Evolutionary conservation across 2,888 invertebrate species (phyloP).

Genomic region (Hyalella azteca): DNA sequence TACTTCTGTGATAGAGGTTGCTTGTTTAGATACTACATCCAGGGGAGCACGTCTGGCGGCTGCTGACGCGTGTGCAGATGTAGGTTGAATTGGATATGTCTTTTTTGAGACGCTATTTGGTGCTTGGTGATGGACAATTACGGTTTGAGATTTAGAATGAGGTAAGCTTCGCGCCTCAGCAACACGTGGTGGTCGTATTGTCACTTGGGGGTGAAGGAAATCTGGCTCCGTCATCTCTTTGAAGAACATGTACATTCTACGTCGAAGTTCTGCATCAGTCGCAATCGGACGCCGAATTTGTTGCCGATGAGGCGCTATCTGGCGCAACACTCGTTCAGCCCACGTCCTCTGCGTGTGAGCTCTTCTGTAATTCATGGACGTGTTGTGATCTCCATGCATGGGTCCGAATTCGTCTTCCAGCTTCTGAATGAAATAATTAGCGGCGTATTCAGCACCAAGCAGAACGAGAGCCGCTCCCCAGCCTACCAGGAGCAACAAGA

Average conservation of each 20-base stretch:
- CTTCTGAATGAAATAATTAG: not conserved
- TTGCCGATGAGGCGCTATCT: not conserved
- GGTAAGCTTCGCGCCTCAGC: not conserved
- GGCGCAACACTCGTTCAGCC: not conserved
- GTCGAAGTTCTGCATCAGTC: not conserved
- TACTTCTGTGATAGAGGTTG: not conserved
- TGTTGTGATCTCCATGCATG: not conserved
- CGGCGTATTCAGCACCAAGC: constrained; percentile 38
- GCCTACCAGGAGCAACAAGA: constrained; percentile 43
- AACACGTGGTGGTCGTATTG: no score
- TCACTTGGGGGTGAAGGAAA: no score
- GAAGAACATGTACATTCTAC: not conserved
- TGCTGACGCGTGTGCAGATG: not conserved
- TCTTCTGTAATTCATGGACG: not conserved
- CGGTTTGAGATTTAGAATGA: not conserved
- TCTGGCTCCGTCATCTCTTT: not conserved
- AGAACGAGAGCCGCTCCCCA: constrained; percentile 39
- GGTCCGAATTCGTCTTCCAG: not conserved
- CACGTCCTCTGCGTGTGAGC: not conserved
- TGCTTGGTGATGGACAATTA: not conserved
- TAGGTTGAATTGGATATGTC: not conserved
- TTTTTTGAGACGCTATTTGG: not conserved
- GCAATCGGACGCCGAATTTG: not conserved
- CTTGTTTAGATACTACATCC: no score
- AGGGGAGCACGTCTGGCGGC: no score